These are phyloP conservation scores for Ctenodactylus gundi DNA, from an alignment of 2,113 vertebrate genomes.

Conservation along the genomic window DNA sequence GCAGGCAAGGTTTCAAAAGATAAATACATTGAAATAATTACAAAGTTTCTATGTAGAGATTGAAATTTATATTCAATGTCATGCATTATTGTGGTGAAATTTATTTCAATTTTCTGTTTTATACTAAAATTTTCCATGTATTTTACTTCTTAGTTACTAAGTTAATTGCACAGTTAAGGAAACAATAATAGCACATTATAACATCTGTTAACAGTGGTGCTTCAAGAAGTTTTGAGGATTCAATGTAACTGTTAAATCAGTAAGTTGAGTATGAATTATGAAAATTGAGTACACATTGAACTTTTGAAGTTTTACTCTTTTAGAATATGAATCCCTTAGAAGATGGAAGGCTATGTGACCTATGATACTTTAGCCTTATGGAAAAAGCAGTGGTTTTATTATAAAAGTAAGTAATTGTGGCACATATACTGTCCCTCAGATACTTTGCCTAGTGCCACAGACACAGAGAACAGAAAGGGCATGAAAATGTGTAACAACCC, in stretches of 20 bases:
- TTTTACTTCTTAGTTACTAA: constrained; percentile 28
- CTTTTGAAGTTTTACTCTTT: neutral
- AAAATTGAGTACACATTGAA: neutral
- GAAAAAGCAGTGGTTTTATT: neutral
- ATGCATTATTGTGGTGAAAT: constrained; percentile 14
- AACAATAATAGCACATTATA: neutral
- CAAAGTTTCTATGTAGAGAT: neutral
- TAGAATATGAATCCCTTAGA: constrained; percentile 16
- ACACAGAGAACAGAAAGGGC: too few relatives aligned
- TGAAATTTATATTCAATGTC: neutral
- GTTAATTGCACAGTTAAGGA: neutral
- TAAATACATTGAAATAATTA: neutral
- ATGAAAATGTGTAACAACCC: too few relatives aligned
- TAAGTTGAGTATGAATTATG: neutral
- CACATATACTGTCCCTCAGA: neutral
- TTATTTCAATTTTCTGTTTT: neutral
- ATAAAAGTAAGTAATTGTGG: neutral
- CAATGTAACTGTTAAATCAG: neutral
- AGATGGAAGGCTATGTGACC: neutral
- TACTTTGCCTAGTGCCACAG: too few relatives aligned
- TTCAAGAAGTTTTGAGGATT: neutral
- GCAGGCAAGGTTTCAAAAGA: neutral
- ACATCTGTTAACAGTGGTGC: neutral
- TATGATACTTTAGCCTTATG: neutral
- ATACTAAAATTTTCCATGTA: neutral